These are phyloP conservation scores for Centropyge bicolor DNA, from an alignment of 2,797 vertebrate species.

Conservation along the genomic window DNA sequence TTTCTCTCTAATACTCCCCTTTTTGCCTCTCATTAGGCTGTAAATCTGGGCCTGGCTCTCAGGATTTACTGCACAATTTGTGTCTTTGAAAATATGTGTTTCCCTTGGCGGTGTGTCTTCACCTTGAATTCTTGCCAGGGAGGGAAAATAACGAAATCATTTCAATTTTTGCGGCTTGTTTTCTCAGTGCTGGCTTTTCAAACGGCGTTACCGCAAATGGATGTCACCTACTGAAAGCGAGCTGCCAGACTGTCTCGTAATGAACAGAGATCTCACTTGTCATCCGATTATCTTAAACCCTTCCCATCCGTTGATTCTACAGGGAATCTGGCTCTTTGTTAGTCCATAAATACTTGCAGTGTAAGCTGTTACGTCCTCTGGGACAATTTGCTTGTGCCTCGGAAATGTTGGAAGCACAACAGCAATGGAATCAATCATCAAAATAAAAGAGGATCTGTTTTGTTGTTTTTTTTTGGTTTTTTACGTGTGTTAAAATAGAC, in stretches of 20 bases:
- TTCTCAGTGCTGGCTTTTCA: constrained; percentile 20
- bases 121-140: constrained; percentile 35
- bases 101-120: constrained; percentile 46
- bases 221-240: constrained; percentile 33
- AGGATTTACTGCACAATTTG: constrained; percentile 61
- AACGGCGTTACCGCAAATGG: constrained; percentile 22
- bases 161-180: constrained; percentile 39
- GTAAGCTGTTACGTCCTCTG: neutral
- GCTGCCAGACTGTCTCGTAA: constrained; percentile 13
- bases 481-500: neutral
- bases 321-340: neutral
- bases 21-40: constrained; percentile 53
- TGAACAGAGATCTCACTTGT: constrained; percentile 12
- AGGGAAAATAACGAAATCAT: constrained; percentile 50
- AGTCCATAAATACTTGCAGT: constrained; percentile 21
- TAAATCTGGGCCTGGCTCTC: constrained; percentile 51
- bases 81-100: constrained; percentile 55
- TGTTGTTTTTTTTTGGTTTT: too few relatives aligned
- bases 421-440: constrained; percentile 17
- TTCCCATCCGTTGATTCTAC: constrained; percentile 14
- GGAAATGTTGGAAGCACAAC: constrained; percentile 10
- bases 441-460: neutral
- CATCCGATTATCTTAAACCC: constrained; percentile 13
- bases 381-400: neutral
- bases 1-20: constrained; percentile 48